Conservation (phyloP, 2,797 vertebrate genomes). For the Podarcis siculus region DNA sequence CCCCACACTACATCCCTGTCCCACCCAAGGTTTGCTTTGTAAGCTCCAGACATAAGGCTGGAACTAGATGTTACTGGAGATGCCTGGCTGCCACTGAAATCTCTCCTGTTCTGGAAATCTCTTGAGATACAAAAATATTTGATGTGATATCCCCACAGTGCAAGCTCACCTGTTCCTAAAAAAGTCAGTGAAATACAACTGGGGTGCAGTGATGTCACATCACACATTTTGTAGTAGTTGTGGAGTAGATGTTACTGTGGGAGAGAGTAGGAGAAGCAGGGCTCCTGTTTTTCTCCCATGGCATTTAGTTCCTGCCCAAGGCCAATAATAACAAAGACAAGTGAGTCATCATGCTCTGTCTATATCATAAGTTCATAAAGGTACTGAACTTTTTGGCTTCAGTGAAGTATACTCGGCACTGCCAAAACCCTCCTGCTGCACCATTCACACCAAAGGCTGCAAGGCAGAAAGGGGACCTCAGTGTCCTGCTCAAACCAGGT, state of each 20-base stretch:
- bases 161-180: not conserved
- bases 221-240: not conserved
- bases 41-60: constrained; percentile 7
- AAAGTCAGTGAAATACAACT: not conserved
- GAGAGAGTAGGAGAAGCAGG: not conserved
- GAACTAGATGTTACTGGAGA: not conserved
- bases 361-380: constrained; percentile 35
- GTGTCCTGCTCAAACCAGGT: too few relatives aligned
- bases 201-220: not conserved
- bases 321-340: constrained; percentile 19
- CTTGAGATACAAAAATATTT: not conserved
- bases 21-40: constrained; percentile 13
- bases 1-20: too few relatives aligned
- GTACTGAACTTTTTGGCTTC: not conserved
- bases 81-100: not conserved
- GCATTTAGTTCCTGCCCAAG: not conserved
- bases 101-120: not conserved
- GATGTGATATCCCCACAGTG: not conserved
- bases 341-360: constrained; percentile 2
- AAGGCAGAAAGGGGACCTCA: not conserved
- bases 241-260: not conserved
- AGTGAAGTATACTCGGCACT: not conserved
- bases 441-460: not conserved
- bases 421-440: not conserved
- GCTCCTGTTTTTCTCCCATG: not conserved